A percentile compares a stretch with the other conserved stretches of the same genome.
Conservation (phyloP, 2,113 vertebrate genomes). For the Euleptes europaea region DNA sequence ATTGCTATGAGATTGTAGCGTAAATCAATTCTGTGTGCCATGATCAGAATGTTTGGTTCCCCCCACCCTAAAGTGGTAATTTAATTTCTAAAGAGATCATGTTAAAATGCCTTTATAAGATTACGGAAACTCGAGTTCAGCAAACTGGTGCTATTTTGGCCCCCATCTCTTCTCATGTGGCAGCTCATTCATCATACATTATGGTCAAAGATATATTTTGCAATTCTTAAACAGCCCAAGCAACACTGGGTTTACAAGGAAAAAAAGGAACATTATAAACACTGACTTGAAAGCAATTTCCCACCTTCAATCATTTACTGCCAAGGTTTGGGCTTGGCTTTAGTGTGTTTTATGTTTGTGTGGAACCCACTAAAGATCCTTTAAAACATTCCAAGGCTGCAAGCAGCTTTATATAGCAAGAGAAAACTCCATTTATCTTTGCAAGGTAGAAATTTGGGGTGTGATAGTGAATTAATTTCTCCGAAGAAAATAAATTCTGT, state of each 20-base stretch:
- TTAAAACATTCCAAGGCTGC: not conserved
- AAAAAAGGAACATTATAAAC: conserved; percentile 11
- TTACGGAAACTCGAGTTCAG: conserved; percentile 15
- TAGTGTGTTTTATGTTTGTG: not conserved
- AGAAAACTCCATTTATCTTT: not conserved
- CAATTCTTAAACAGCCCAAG: conserved; percentile 7
- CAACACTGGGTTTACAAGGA: conserved; percentile 5
- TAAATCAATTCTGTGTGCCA: not conserved
- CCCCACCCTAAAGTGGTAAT: not conserved
- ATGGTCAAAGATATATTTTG: not conserved
- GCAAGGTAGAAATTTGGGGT: not conserved
- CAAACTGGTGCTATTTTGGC: not conserved
- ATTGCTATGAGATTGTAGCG: not conserved
- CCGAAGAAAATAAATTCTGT: not conserved
- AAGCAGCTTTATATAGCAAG: not conserved
- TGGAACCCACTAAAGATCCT: not conserved
- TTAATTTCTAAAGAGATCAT: not conserved
- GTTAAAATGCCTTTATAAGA: conserved; percentile 1
- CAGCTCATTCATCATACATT: conserved; percentile 39
- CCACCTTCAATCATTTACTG: conserved; percentile 9
- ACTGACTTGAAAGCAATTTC: not conserved
- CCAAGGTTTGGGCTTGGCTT: conserved; percentile 1
- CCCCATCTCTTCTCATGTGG: conserved; percentile 1
- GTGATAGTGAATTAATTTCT: not conserved
- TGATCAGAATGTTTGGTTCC: not conserved